phyloP scores from a whole-genome alignment of 2,113 vertebrate species.

The Psittacula cyanocephala region DNA sequence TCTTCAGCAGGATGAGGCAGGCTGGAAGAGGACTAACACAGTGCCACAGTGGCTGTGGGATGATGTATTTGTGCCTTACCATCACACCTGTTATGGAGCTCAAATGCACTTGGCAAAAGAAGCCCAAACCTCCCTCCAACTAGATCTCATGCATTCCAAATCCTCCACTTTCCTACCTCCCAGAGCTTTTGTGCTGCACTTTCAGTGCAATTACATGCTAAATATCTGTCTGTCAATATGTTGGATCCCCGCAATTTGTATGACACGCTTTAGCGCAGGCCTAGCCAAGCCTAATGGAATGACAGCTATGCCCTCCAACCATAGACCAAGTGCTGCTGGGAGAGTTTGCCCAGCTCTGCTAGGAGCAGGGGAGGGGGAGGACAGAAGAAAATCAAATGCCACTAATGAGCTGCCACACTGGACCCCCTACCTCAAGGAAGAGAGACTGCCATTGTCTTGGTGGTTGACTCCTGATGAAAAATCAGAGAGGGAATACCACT shows the following conservation, averaged over 20 bases:
- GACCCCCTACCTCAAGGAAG: background rate
- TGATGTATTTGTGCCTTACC: constrained; percentile 42
- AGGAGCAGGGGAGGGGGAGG: background rate
- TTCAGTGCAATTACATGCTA: constrained; percentile 68
- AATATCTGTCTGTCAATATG: constrained; percentile 74
- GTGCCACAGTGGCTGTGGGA: background rate
- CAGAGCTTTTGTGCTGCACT: constrained; percentile 62
- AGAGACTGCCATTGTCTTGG: background rate
- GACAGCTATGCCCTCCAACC: constrained; percentile 78
- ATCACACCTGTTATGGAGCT: constrained; percentile 66
- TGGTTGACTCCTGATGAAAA: background rate
- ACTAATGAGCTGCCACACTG: background rate
- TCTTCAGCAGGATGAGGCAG: background rate
- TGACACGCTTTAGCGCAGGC: constrained; percentile 70
- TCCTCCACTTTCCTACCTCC: constrained; percentile 45
- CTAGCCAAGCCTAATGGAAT: constrained; percentile 72
- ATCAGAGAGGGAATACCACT: background rate
- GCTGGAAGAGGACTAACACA: background rate
- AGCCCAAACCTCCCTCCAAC: constrained; percentile 11
- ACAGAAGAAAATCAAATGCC: background rate
- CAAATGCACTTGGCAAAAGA: constrained; percentile 13
- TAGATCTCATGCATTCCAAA: constrained; percentile 34
- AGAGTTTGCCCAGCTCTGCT: background rate
- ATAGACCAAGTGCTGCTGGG: constrained; percentile 43
- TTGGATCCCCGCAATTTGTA: constrained; percentile 80